Base-by-base conservation (phyloP, 1,140 invertebrate species). In the Brachionus manjavacas region DNA sequence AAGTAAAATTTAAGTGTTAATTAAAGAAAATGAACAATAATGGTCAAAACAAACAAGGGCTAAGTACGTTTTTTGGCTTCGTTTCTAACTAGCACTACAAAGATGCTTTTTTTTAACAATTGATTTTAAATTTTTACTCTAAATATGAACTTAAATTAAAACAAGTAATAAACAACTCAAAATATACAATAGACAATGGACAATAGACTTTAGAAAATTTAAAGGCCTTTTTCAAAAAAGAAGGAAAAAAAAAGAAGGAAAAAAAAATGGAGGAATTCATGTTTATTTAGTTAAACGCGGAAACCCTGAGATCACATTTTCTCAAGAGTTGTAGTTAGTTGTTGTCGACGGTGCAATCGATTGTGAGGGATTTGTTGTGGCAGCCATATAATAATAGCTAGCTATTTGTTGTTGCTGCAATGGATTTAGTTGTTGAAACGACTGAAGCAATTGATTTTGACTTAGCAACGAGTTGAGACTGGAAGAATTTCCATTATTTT, bases 391-490 rank as follows among this genome's bases (percentile, higher is more conserved):
- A 49, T 76, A 76, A 46, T 35, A 76, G 46, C 23, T 49, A 1
- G 72, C 20, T 23, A 76, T 76, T 76, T 76, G 72, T 52, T 76
- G 72, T 25, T 76, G 72, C 25, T 76, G 43, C 12, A 49, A 12
- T 3, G 72, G 72, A 49, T 49, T 76, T 12, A 76, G n/a, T 28
- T 76, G 39, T 46, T 76, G 72, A 49, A 76, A 76, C 25, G 41
- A 49, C 28, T 76, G 72, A n/a, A 76, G 25, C 41, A 76, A 76
- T 49, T 76, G 72, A 76, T 49, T 76, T 76, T 76, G 72, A 49
- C 14, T 49, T 25, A 49, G 39, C 28, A 76, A 46, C 11, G 72
- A 72, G 16, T 14, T 39, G 8, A 72, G 12, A 7, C 35, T 8
- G 23, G 52, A 52, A 6, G 46, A 20, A 9, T 60, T 20, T 20